A percentile compares a stretch with the other conserved stretches of the same genome.
Conservation (phyloP, 2,888 invertebrate species). For the Drosophila algonquin region DNA sequence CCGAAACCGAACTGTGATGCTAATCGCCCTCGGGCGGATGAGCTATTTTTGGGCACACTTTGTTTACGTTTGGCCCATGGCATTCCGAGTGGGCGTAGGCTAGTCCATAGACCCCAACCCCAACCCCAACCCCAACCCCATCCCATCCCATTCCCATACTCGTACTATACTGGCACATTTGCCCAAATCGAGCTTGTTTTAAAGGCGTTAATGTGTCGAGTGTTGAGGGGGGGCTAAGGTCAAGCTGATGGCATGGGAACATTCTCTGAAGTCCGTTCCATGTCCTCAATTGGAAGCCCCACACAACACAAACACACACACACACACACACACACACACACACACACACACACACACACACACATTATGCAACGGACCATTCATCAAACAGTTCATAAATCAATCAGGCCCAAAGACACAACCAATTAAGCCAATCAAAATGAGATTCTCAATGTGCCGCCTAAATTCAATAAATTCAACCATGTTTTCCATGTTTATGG, state of each 20-base stretch:
- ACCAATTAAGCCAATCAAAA: slow-evolving; percentile 70
- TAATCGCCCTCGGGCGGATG: slow-evolving; percentile 57
- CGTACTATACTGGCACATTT: slow-evolving; percentile 32
- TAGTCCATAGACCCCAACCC: slow-evolving; percentile 9
- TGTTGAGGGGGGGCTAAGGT: slow-evolving; percentile 13
- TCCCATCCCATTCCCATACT: neutral
- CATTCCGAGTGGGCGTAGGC: slow-evolving; percentile 40
- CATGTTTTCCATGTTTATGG: slow-evolving; percentile 32
- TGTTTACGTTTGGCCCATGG: slow-evolving; percentile 51
- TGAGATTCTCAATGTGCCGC: slow-evolving; percentile 21
- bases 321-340: neutral
- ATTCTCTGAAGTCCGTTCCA: slow-evolving; percentile 1
- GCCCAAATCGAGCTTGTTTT: slow-evolving; percentile 28
- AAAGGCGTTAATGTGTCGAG: slow-evolving; percentile 16
- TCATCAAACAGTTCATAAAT: slow-evolving; percentile 64
- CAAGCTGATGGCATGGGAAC: slow-evolving; percentile 21
- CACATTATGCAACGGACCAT: slow-evolving; percentile 56
- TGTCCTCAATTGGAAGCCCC: slow-evolving; percentile 53
- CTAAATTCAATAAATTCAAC: slow-evolving; percentile 28
- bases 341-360: slow-evolving; percentile 2
- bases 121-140: neutral
- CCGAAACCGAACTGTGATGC: slow-evolving; percentile 34
- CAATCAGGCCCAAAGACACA: slow-evolving; percentile 47
- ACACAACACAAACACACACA: neutral
- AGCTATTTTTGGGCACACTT: slow-evolving; percentile 74